Conservation (phyloP, 2,888 invertebrate species). For the Agrochola lota region DNA sequence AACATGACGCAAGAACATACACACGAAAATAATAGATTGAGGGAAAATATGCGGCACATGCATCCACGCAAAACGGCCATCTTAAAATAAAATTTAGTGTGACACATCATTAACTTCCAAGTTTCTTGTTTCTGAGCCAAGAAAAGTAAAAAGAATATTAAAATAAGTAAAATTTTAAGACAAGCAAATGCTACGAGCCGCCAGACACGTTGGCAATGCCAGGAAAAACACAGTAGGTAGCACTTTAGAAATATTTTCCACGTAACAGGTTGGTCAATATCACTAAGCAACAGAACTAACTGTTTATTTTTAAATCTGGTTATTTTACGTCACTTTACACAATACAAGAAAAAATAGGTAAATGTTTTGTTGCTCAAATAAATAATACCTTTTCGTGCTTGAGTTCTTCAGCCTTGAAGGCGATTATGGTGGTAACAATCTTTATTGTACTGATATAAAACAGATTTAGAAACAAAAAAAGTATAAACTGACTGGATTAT, state of each 20-base stretch:
- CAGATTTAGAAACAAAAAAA: neutral
- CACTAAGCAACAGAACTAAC: neutral
- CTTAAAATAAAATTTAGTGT: neutral
- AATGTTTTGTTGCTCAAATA: neutral
- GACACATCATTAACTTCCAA: conserved; percentile 33
- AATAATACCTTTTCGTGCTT: neutral
- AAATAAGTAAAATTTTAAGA: conserved; percentile 34
- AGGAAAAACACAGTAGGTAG: neutral
- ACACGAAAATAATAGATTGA: too few relatives aligned
- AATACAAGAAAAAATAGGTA: neutral
- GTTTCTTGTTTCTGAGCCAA: conserved; percentile 34
- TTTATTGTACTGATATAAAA: neutral
- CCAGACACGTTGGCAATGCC: neutral
- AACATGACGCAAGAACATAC: too few relatives aligned
- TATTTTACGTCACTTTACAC: neutral
- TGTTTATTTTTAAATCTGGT: neutral
- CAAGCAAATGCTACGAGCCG: conserved; percentile 6
- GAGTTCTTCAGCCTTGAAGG: neutral
- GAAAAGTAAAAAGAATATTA: conserved; percentile 41
- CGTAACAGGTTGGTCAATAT: conserved; percentile 32
- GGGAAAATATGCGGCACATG: too few relatives aligned
- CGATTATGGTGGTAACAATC: neutral
- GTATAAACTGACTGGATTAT: neutral
- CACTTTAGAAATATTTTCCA: conserved; percentile 14
- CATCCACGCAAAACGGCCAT: too few relatives aligned